Conservation (phyloP, 2,888 invertebrate genomes). For the Spodoptera littoralis region DNA sequence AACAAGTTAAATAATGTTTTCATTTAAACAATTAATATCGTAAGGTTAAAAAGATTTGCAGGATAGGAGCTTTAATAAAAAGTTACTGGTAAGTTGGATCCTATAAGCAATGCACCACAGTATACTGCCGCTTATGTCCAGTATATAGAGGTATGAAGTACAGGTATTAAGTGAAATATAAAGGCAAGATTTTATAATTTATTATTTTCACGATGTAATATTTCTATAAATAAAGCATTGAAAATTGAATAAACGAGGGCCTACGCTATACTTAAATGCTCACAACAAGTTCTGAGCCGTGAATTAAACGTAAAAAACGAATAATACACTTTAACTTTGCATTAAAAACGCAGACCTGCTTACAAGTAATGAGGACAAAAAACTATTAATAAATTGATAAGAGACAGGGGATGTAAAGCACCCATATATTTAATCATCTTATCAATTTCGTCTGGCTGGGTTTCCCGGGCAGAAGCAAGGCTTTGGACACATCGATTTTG, state of each 20-base stretch:
- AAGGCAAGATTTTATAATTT: constrained; percentile 10
- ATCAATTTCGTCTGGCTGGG: constrained; percentile 39
- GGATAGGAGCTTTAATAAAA: neutral
- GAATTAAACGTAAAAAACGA: neutral
- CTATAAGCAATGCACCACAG: no score
- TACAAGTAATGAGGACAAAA: constrained; percentile 13
- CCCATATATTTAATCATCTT: no score
- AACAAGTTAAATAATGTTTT: no score
- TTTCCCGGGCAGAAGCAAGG: constrained; percentile 74
- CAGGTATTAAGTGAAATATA: constrained; percentile 18
- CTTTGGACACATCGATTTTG: constrained; percentile 62
- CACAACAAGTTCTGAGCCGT: neutral
- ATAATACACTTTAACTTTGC: constrained; percentile 6
- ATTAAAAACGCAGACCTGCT: constrained; percentile 5
- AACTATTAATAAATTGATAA: constrained; percentile 3
- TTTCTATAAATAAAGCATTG: constrained; percentile 2
- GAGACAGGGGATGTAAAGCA: neutral
- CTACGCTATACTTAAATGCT: neutral
- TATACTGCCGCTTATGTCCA: no score
- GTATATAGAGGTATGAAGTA: no score
- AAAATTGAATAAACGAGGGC: constrained; percentile 5
- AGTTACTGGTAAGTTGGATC: no score
- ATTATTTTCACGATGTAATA: constrained; percentile 5
- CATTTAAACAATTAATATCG: no score
- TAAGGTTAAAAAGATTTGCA: neutral